phyloP scores from a whole-genome alignment of 2,888 invertebrate genomes.

The Drosophila greeni region DNA sequence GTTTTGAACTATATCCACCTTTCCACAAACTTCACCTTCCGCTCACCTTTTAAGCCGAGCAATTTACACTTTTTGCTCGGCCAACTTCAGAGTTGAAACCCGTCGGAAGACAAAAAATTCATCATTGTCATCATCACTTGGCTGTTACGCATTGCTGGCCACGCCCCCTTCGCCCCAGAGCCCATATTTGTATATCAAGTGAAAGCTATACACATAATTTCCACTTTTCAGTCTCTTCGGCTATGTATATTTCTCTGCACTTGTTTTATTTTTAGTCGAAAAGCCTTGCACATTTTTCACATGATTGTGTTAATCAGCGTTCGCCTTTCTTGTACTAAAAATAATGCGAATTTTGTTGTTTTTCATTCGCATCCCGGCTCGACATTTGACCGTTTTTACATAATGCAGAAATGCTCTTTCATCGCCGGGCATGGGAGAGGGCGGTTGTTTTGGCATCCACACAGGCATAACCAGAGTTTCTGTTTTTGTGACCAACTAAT shows the following conservation, averaged over 20 bases:
- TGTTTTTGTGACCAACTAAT: conserved; percentile 35
- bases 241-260: conserved; percentile 25
- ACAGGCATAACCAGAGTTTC: conserved; percentile 20
- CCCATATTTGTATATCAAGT: conserved; percentile 64
- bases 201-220: conserved; percentile 66
- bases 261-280: conserved; percentile 54
- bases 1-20: conserved; percentile 25
- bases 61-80: conserved; percentile 32
- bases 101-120: conserved; percentile 21
- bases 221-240: conserved; percentile 32
- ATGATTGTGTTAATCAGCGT: conserved; percentile 69
- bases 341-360: conserved; percentile 48
- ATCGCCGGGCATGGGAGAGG: conserved; percentile 14
- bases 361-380: conserved; percentile 10
- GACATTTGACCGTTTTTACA: conserved; percentile 55
- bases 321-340: conserved; percentile 37
- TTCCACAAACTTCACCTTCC: conserved; percentile 18
- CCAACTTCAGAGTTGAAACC: conserved; percentile 12
- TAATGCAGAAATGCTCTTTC: conserved; percentile 37
- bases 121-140: conserved; percentile 40
- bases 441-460: conserved; percentile 18
- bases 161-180: conserved; percentile 44
- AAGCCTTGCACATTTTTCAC: conserved; percentile 66
- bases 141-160: conserved; percentile 55
- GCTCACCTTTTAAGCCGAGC: conserved; percentile 21